Base-by-base conservation (phyloP, 2,113 vertebrate genomes). In the Alouatta palliata region DNA sequence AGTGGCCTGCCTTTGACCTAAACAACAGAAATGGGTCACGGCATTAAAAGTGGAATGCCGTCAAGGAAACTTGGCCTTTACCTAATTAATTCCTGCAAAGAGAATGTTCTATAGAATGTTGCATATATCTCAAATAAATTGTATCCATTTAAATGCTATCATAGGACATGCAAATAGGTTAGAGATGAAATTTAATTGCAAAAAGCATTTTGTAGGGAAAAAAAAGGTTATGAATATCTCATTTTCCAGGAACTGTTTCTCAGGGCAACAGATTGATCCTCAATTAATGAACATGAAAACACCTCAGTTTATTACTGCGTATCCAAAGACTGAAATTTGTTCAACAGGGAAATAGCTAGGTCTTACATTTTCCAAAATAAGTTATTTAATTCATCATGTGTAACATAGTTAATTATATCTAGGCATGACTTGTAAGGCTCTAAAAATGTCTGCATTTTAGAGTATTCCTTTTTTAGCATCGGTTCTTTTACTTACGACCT, bases 341-440 rank as follows among this genome's bases (percentile, higher is more conserved):
- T 96, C 61, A 52, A 45, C 30, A 94, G 68, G 45, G 58, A 81
- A 94, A 73, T 83, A 61, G 8, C 58, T 89, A 35, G 43, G 35
- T 70, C 96, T 91, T 49, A 14, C 92, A 80, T 79, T 86, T 97
- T 95, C 45, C 19, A 90, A 92, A 94, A 80, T 27, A 70, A 91
- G 32, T 0, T 45, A 32, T 37, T 95, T 21, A 23, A 17, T 90
- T 52, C 54, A 47, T 96, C 47, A 40, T 66, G 11, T 77, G 1
- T 32, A 91, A 70, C 89, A 52, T 68, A 54, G 20, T 64, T 87
- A n/a, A 61, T 94, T 95, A 19, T 58, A 71, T 84, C 23, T 76
- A 47, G 23, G 21, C 27, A 19, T 40, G 43, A 40, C 19, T 66
- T 91, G 30, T n/a, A 66, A 47, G 35, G 13, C 66, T 54, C 56